These are phyloP conservation scores for Argynnis bischoffii DNA, from an alignment of 2,888 invertebrate species.

Conservation along the genomic window DNA sequence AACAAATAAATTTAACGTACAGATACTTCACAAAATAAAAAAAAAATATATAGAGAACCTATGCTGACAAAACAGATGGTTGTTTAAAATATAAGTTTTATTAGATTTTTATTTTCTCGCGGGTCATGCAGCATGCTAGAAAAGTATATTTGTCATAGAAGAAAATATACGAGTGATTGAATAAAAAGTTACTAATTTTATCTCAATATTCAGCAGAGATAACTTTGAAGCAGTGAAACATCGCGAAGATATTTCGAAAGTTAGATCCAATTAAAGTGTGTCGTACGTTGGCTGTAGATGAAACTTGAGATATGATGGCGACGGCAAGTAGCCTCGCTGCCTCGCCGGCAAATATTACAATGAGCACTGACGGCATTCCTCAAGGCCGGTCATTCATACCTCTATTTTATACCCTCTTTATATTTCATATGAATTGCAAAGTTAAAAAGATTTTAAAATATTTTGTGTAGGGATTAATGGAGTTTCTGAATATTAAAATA, in stretches of 20 bases:
- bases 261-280: constrained; percentile 45
- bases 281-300: constrained; percentile 46
- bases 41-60: too few species aligned
- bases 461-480: not conserved
- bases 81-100: too few species aligned
- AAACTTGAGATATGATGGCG: constrained; percentile 53
- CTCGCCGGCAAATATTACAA: constrained; percentile 44
- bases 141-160: too few species aligned
- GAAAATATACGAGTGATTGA: not conserved
- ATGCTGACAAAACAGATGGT: too few species aligned
- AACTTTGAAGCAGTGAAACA: constrained; percentile 28
- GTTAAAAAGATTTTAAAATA: not conserved
- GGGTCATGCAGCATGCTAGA: too few species aligned
- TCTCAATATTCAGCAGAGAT: constrained; percentile 18
- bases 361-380: constrained; percentile 64
- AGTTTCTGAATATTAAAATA: too few species aligned
- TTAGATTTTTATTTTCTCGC: too few species aligned
- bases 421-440: constrained; percentile 16
- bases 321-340: constrained; percentile 45
- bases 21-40: too few species aligned
- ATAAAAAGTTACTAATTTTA: constrained; percentile 5
- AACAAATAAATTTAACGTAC: too few species aligned
- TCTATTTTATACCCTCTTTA: constrained; percentile 36
- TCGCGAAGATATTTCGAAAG: constrained; percentile 39
- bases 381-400: constrained; percentile 71